Percentiles rank a stretch among this genome's conserved stretches.
Conservation (phyloP, 2,797 vertebrate genomes). For the Loriculus beryllinus region DNA sequence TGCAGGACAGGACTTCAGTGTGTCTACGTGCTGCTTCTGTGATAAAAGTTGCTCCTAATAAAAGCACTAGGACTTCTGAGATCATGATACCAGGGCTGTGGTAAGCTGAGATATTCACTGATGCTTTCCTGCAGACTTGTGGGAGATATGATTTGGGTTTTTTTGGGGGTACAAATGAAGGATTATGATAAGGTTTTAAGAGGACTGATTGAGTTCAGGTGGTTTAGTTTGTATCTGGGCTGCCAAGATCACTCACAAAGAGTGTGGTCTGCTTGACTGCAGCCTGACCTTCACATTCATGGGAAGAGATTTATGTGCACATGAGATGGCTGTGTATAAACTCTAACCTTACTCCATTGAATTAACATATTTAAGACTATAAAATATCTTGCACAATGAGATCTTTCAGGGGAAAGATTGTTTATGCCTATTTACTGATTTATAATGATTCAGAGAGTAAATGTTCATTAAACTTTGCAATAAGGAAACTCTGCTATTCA, state of each 20-base stretch:
- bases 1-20: neutral
- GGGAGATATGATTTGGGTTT: accelerated
- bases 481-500: neutral
- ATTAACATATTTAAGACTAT: neutral
- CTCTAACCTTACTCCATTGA: neutral
- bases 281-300: neutral
- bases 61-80: neutral
- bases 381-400: neutral
- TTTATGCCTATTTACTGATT: neutral
- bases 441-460: neutral
- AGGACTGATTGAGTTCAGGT: neutral
- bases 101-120: neutral
- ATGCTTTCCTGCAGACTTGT: neutral
- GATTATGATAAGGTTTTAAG: neutral
- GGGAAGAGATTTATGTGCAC: neutral
- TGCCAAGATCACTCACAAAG: neutral
- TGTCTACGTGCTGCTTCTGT: neutral
- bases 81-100: neutral
- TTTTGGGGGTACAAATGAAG: neutral
- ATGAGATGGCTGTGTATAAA: neutral
- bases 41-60: neutral
- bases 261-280: neutral
- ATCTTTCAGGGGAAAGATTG: neutral
- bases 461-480: neutral
- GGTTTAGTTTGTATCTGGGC: neutral